phyloP scores from a whole-genome alignment of 2,888 invertebrate species.

The Lutraria lutraria region DNA sequence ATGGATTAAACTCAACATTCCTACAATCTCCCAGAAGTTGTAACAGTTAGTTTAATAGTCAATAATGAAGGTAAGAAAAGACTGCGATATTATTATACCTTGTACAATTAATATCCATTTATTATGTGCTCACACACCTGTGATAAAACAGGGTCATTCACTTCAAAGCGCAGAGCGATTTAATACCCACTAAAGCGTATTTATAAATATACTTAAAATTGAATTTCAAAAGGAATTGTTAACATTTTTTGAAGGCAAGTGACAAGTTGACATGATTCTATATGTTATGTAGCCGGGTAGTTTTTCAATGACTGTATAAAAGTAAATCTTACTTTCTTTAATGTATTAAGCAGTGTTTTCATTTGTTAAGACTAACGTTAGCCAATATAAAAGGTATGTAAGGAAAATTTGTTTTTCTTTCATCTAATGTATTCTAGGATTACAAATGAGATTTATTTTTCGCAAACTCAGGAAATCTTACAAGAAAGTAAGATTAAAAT shows the following conservation, averaged over 20 bases:
- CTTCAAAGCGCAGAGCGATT: slow-evolving; percentile 56
- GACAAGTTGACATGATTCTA: slow-evolving; percentile 43
- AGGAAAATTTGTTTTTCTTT: neutral
- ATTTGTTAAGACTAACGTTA: neutral
- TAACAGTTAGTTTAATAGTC: slow-evolving; percentile 26
- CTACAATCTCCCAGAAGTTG: slow-evolving; percentile 9
- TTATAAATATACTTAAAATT: slow-evolving; percentile 60
- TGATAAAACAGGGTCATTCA: slow-evolving; percentile 52
- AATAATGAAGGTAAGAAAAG: slow-evolving; percentile 15
- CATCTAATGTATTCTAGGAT: neutral
- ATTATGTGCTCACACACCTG: slow-evolving; percentile 47
- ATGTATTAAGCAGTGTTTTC: neutral
- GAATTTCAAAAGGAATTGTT: slow-evolving; percentile 53
- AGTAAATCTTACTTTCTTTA: neutral
- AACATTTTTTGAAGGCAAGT: slow-evolving; percentile 52
- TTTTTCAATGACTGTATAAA: slow-evolving; percentile 1
- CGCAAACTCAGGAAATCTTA: neutral
- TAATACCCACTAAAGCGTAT: slow-evolving; percentile 49
- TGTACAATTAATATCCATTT: slow-evolving; percentile 46
- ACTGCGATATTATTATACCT: slow-evolving; percentile 40
- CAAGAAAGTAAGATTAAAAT: neutral
- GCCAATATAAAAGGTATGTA: neutral
- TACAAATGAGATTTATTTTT: neutral
- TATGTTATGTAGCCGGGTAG: slow-evolving; percentile 1
- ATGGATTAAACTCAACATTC: slow-evolving; percentile 34